Evolutionary conservation across 1,140 invertebrate species (phyloP), one percentile per base, ranked within the genome.

Genomic region (Bombus impatiens): DNA sequence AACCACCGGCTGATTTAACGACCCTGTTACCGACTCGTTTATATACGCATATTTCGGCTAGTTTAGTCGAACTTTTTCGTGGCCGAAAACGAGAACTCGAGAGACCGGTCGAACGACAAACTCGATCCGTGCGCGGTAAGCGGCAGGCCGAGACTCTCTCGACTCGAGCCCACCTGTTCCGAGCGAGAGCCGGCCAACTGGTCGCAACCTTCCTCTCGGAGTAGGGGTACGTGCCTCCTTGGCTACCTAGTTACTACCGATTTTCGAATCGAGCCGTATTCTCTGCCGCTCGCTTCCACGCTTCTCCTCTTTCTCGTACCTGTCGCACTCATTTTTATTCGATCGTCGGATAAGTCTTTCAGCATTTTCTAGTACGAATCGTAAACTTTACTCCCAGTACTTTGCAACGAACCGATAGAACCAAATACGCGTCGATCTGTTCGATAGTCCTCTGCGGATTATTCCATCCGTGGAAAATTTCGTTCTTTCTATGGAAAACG

Each of bases 61-160:
- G 10, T 28, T 35, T 28, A 68, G 13, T n/a, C 1, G n/a, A 22
- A 76, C 12, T 84, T 84, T 78, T 70, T 70, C 37, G 74, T 47
- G 18, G 15, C 81, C 82, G 72, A 76, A 80, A 65, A 57, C 70
- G 76, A 75, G 72, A 82, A 67, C 53, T 77, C 76, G 77, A 74
- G 67, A 57, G 78, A 87, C 82, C 84, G 88, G 87, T 86, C 75
- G 93, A 93, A 91, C 93, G 94, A 94, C 93, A 93, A 94, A 94
- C 93, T 93, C 93, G 88, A 92, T 91, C 91, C 85, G 93, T 90
- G 86, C 90, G 87, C 90, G 90, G 92, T 93, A 94, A 93, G 92
- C 94, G 94, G 89, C 88, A 89, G 93, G 94, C 92, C 94, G 93
- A 93, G 93, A 94, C 93, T 94, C 88, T 86, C 88, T 84, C 87